These are phyloP conservation scores for Acanthurus tractus DNA, from an alignment of 2,797 vertebrate genomes.

Conservation along the genomic window DNA sequence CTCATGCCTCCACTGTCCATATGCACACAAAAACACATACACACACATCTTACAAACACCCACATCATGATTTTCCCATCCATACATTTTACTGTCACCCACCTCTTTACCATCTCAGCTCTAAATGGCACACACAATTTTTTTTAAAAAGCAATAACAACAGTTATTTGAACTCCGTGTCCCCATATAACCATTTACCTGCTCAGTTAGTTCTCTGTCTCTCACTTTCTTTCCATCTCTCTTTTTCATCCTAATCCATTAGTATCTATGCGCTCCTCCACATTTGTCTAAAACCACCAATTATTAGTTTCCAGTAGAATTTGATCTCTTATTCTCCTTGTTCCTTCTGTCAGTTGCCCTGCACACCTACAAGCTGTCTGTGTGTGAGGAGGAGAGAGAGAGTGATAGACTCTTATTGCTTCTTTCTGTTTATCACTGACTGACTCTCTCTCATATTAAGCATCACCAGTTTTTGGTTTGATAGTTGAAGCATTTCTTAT, in stretches of 20 bases:
- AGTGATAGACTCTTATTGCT: neutral
- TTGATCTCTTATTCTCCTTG: conserved; percentile 18
- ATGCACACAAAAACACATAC: conserved; percentile 6
- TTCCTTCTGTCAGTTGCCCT: conserved; percentile 16
- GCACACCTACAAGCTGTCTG: conserved; percentile 2
- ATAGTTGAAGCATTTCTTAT: conserved; percentile 41
- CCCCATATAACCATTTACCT: neutral
- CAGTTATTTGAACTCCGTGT: conserved; percentile 1
- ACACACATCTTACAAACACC: neutral
- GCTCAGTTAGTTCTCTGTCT: neutral
- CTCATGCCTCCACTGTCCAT: conserved; percentile 24
- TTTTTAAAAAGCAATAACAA: neutral
- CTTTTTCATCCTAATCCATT: conserved; percentile 4
- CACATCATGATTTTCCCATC: neutral
- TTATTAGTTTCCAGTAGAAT: conserved; percentile 46
- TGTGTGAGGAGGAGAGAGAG: conserved; percentile 1
- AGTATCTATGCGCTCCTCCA: neutral
- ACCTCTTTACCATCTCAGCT: neutral
- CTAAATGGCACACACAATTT: neutral
- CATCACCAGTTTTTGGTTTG: conserved; percentile 21
- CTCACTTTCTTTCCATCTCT: neutral
- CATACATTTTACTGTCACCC: neutral
- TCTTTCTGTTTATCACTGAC: conserved; percentile 8
- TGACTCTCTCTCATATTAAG: conserved; percentile 14
- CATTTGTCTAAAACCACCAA: conserved; percentile 7